Base-by-base conservation (phyloP, 2,888 invertebrate genomes). In the Ichneumoninae sp. region DNA sequence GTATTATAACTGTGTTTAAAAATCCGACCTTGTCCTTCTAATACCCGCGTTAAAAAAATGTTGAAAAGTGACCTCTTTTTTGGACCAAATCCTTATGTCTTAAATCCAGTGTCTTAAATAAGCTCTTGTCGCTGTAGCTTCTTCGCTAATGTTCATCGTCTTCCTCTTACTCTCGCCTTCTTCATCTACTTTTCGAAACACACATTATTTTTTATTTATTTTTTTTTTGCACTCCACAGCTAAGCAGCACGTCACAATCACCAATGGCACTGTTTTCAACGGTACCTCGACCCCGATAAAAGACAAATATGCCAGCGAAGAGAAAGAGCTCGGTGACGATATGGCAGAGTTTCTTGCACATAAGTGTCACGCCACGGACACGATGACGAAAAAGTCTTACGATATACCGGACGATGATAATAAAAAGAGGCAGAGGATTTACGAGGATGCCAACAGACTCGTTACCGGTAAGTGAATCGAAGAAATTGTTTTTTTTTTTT, bases 251-350 rank as follows among this genome's bases (percentile, higher is more conserved):
- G 89, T 91, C 89, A 92, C 92, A 87, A 93, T 93, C 89, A 93
- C 93, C 89, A 93, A 93, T 89, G 93, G 93, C 92, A 93, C 93
- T 90, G 91, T 92, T 88, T 91, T 93, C 91, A 93, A 93, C 90
- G 93, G 93, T 90, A 93, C 93, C 89, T 93, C 93, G 90, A 93
- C 93, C 90, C 93, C 93, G 85, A 91, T 93, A 90, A 93, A 93
- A 93, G 91, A 93, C 89, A 93, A 93, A 91, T 93, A 93, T 87
- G 93, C 92, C 87, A 92, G 93, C 84, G 93, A 93, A 57, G 93
- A 93, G 88, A 93, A 93, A 92, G 93, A 93, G 72, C 90, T 93
- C 84, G 89, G 90, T 83, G 93, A 93, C 86, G 90, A 92, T 89
- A 93, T 93, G 93, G 91, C 92, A 75, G 93, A 93, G 87, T 93